These are phyloP conservation scores for Maylandia zebra DNA, from an alignment of 2,113 vertebrate species.

Conservation along the genomic window DNA sequence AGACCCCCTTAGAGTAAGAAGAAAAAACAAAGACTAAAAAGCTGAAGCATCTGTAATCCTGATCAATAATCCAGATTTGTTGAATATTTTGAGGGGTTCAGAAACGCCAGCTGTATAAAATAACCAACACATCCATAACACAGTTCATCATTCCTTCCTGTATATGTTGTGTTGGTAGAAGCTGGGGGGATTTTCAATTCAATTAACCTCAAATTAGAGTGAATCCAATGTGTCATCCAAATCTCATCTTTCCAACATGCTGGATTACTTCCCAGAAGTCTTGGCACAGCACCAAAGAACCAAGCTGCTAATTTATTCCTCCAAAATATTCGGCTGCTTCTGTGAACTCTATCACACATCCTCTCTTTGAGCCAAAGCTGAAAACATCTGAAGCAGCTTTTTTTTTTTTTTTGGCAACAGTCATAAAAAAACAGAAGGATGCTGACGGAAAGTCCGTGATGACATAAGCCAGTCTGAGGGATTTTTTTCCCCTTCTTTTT, in stretches of 20 bases:
- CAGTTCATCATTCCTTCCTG: not conserved
- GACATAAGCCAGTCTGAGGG: not conserved
- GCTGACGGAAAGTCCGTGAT: not conserved
- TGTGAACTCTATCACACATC: slow-evolving; percentile 17
- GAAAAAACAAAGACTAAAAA: not conserved
- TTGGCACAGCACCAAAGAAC: slow-evolving; percentile 26
- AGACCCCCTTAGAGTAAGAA: not conserved
- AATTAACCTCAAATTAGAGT: slow-evolving; percentile 53
- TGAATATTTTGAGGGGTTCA: not conserved
- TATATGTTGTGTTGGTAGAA: not conserved
- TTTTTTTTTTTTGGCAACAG: not conserved
- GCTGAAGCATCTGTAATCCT: not conserved
- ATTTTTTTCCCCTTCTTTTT: not conserved
- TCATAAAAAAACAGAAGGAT: not conserved
- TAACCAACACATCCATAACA: not conserved
- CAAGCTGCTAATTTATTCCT: slow-evolving; percentile 37
- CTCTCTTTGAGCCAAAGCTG: not conserved
- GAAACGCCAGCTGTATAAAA: not conserved
- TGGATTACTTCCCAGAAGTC: slow-evolving; percentile 45
- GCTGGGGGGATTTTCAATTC: slow-evolving; percentile 8
- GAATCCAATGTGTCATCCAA: slow-evolving; percentile 27
- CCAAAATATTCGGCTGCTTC: slow-evolving; percentile 16
- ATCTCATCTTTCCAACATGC: slow-evolving; percentile 28
- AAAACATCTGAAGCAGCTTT: not conserved
- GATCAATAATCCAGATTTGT: not conserved